These are phyloP conservation scores for Drosophila saltans DNA, from an alignment of 1,140 invertebrate genomes.

Conservation along the genomic window DNA sequence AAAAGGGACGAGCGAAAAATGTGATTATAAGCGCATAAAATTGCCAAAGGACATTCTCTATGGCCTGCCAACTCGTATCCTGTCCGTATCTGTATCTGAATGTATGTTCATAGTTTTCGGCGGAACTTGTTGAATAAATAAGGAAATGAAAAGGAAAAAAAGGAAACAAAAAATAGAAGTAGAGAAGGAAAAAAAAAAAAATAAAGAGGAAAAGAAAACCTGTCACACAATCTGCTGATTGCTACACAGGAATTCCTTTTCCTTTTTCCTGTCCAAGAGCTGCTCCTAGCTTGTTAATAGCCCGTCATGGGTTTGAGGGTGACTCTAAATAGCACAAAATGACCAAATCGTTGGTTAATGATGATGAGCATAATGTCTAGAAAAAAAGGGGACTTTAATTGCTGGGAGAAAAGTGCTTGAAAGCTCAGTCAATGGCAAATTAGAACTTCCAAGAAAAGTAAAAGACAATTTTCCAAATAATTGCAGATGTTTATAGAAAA, in stretches of 20 bases:
- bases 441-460: background rate
- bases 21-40: conserved; percentile 77
- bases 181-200: background rate
- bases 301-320: background rate
- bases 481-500: background rate
- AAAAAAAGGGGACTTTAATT: conserved; percentile 17
- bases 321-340: conserved; percentile 27
- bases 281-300: conserved; percentile 32
- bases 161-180: conserved; percentile 20
- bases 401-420: background rate
- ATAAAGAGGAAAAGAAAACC: conserved; percentile 21
- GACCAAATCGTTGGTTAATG: conserved; percentile 21
- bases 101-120: conserved; percentile 43
- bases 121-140: conserved; percentile 81
- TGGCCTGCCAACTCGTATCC: conserved; percentile 46
- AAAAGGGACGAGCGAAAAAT: conserved; percentile 33
- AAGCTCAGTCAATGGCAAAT: background rate
- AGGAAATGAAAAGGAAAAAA: conserved; percentile 71
- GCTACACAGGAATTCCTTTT: conserved; percentile 66
- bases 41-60: conserved; percentile 37
- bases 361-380: conserved; percentile 11
- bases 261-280: background rate
- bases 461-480: background rate
- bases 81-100: conserved; percentile 23
- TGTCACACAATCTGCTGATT: conserved; percentile 63